A percentile compares a stretch with the other conserved stretches of the same genome.
These are phyloP conservation scores for Anniella stebbinsi DNA, from an alignment of 2,797 vertebrate species.

Conservation along the genomic window DNA sequence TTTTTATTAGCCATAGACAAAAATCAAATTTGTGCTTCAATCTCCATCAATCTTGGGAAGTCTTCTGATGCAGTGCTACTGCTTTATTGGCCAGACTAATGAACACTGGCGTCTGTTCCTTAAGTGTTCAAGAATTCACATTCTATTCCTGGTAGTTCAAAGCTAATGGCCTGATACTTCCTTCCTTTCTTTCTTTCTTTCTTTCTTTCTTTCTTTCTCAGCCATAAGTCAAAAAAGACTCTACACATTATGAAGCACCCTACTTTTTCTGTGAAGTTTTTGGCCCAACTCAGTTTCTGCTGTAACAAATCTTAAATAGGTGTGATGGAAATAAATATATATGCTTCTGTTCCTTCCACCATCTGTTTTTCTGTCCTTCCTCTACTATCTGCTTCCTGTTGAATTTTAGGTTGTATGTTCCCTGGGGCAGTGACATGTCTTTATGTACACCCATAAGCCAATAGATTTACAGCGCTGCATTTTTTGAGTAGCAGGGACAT, in stretches of 20 bases:
- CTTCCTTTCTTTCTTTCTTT: too few species aligned
- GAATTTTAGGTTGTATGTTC: not conserved
- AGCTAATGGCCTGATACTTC: slow-evolving; percentile 53
- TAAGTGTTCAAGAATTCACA: slow-evolving; percentile 57
- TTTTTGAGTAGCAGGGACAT: too few species aligned
- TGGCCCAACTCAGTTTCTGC: not conserved
- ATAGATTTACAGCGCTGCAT: too few species aligned
- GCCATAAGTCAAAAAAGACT: not conserved
- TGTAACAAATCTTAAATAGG: not conserved
- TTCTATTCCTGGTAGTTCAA: slow-evolving; percentile 38
- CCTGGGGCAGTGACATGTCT: too few species aligned
- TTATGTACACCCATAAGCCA: too few species aligned
- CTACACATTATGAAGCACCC: too few species aligned
- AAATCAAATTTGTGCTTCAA: slow-evolving; percentile 72
- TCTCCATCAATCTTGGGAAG: slow-evolving; percentile 71
- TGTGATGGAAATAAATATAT: not conserved
- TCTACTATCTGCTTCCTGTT: too few species aligned
- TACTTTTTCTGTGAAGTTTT: not conserved
- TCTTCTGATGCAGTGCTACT: slow-evolving; percentile 46
- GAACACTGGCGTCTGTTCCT: slow-evolving; percentile 61
- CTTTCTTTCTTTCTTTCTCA: not conserved
- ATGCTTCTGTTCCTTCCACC: too few species aligned
- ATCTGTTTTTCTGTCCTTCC: too few species aligned
- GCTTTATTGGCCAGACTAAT: slow-evolving; percentile 70
- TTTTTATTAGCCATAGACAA: slow-evolving; percentile 76